Conservation (phyloP, 2,888 invertebrate species). For the Hypselothyrea guttata region DNA sequence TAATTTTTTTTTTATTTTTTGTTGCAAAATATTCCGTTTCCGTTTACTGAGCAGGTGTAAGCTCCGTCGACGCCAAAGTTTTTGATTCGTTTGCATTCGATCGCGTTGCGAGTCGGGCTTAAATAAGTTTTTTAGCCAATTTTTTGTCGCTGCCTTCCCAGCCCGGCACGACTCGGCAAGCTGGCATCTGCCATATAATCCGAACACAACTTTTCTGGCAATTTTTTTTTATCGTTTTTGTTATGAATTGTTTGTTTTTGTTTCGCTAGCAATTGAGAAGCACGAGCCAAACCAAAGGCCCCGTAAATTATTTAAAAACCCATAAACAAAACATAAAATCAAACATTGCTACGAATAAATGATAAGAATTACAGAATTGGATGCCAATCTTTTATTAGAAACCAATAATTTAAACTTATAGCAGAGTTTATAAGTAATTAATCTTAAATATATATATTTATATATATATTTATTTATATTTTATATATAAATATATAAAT, state of each 20-base stretch:
- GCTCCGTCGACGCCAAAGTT: conserved; percentile 30
- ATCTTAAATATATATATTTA: too few relatives aligned
- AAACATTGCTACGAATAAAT: too few relatives aligned
- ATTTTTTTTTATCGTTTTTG: too few relatives aligned
- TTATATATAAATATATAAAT: too few relatives aligned
- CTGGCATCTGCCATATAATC: neutral
- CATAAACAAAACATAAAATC: too few relatives aligned
- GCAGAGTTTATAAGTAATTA: too few relatives aligned
- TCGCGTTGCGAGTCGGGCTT: conserved; percentile 34
- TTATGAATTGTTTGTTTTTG: conserved; percentile 18
- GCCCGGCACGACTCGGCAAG: neutral
- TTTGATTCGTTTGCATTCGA: conserved; percentile 38
- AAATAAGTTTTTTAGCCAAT: conserved; percentile 41
- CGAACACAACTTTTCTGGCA: conserved; percentile 10
- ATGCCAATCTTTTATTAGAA: too few relatives aligned
- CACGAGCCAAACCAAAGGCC: conserved; percentile 32
- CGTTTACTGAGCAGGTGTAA: conserved; percentile 4
- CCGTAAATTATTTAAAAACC: too few relatives aligned
- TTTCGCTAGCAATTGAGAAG: conserved; percentile 48
- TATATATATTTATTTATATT: too few relatives aligned
- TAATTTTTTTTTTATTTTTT: too few relatives aligned
- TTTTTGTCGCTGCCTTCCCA: neutral
- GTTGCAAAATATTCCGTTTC: conserved; percentile 27
- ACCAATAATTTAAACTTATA: too few relatives aligned
- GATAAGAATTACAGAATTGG: too few relatives aligned